Base-by-base conservation (phyloP, 1,140 invertebrate genomes). In the Drosophila guanche region DNA sequence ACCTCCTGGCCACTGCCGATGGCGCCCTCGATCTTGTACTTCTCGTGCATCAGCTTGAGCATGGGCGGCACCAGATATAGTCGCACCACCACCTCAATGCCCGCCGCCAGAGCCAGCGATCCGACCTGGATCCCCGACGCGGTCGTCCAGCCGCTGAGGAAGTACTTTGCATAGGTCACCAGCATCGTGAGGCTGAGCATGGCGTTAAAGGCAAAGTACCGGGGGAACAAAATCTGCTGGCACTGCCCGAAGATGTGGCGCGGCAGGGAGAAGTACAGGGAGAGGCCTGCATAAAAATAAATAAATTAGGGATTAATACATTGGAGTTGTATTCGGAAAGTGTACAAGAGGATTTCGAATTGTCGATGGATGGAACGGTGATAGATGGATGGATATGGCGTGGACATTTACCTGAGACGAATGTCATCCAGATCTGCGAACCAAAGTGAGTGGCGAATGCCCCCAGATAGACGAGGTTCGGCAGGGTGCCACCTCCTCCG, bases 381-480 rank as follows among this genome's bases (percentile, higher is more conserved):
- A 4, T 7, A 37, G 7, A 8, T 33, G 2, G 33, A 37, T 37
- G 33, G 29, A 33, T 29, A 7, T 10, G 29, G 29, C 10, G 12
- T 37, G 33, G 10, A 37, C 8, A 72, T 83, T 92, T 91, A 96
- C 95, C 95, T 72, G 96, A 97, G 25, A 97, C 94, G 81, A 97
- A 96, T 10, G 96, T 97, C 96, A 97, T 97, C 96, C 96, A 97
- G 61, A 97, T 94, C 92, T 97, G 96, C 7, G 95, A 93, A 14
- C 96, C 96, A 75, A 97, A 94, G 84, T 97, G 96, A 46, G 94
- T 93, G 40, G 95, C 94, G 69, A 97, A 95, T 2, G 95, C 94
- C 0, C 93, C 93, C 12, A 97, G 92, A 90, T 97, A 97, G 7
- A 95, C 90, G 29, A 97, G 93, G 14, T 92, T 92, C 23, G 92